These are phyloP conservation scores for Brachypteracias leptosomus DNA, from an alignment of 2,113 vertebrate species.

Conservation along the genomic window DNA sequence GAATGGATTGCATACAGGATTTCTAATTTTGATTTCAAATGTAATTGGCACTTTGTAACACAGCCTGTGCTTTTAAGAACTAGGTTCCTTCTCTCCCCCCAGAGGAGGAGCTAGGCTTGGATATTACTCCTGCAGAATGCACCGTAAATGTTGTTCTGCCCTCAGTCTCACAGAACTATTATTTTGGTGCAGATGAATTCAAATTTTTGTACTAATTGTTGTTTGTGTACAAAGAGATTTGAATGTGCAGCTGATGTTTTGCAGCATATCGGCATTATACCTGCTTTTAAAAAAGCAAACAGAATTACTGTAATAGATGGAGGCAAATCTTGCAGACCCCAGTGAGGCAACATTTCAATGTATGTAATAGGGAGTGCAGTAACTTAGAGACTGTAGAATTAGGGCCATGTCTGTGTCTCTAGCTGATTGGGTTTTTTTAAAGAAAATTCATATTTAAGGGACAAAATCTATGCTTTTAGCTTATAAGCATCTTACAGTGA, in stretches of 20 bases:
- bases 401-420: not conserved
- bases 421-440: not conserved
- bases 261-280: not conserved
- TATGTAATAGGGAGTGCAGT: not conserved
- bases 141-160: not conserved
- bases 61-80: not conserved
- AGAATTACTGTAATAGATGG: not conserved
- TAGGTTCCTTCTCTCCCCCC: not conserved
- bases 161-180: not conserved
- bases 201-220: not conserved
- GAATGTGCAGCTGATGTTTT: not conserved
- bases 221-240: not conserved
- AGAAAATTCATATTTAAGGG: not conserved
- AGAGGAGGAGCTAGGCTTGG: not conserved
- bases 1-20: not conserved
- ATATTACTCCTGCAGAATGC: not conserved
- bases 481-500: not conserved
- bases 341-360: not conserved
- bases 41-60: not conserved
- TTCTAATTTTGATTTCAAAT: not conserved
- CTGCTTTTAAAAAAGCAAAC: not conserved
- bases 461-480: not conserved
- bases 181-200: not conserved
- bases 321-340: not conserved
- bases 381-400: not conserved